Evolutionary conservation across 2,797 vertebrate species (phyloP).

Genomic region (Crocodylus rhombifer): DNA sequence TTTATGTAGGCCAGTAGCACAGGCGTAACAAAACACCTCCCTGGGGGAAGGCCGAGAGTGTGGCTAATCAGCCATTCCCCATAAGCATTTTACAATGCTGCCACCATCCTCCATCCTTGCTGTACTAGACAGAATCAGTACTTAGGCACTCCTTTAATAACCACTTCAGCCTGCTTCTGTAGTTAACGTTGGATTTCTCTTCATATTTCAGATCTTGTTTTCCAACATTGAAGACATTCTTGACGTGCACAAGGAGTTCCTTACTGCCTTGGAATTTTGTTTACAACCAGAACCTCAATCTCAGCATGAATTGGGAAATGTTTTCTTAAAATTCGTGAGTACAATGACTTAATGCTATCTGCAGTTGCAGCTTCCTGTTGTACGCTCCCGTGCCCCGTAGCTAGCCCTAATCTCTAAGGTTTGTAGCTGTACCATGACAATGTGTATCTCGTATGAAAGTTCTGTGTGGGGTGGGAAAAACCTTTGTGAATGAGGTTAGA

Average conservation of each 20-base stretch:
- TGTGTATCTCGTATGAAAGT: constrained; percentile 65
- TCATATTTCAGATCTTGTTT: constrained; percentile 91
- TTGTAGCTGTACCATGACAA: constrained; percentile 23
- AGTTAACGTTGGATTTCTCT: background rate
- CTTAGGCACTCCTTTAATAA: background rate
- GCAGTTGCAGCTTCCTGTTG: constrained; percentile 79
- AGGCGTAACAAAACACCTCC: background rate
- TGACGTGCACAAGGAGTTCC: constrained; percentile 92
- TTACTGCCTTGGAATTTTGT: constrained; percentile 89
- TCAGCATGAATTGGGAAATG: constrained; percentile 93
- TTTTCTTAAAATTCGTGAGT: constrained; percentile 98
- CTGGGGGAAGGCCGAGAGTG: background rate
- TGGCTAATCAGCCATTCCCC: background rate
- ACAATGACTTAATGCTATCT: constrained; percentile 63
- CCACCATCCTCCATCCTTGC: background rate
- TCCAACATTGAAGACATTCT: constrained; percentile 98
- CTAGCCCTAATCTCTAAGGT: constrained; percentile 71
- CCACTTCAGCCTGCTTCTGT: background rate
- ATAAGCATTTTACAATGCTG: background rate
- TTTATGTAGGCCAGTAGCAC: constrained; percentile 12
- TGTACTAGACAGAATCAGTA: background rate
- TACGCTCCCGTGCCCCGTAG: constrained; percentile 37
- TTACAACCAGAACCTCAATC: constrained; percentile 95
- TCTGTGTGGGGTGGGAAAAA: constrained; percentile 81
- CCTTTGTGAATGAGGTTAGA: constrained; percentile 57